A percentile compares a stretch with the other conserved stretches of the same genome.
Evolutionary conservation across 2,888 invertebrate species (phyloP).

Genomic region (Pseudococcus longispinus): DNA sequence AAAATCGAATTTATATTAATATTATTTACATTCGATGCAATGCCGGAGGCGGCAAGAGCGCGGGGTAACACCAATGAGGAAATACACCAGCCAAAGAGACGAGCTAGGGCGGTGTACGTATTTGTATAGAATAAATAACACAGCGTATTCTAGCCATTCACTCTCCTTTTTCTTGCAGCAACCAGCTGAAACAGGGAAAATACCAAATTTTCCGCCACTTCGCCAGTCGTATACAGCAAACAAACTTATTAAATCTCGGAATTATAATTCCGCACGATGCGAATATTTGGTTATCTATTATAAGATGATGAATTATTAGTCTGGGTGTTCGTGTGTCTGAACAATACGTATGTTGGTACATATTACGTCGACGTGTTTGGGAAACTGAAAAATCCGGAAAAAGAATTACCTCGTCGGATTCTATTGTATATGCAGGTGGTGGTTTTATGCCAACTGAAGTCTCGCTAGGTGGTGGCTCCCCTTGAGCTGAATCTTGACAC

Average conservation of each 20-base stretch:
- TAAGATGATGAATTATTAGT: background rate
- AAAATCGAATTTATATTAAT: background rate
- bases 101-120: background rate
- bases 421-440: conserved; percentile 60
- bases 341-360: too few species aligned
- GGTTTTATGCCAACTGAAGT: conserved; percentile 60
- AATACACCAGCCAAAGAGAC: background rate
- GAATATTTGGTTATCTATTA: background rate
- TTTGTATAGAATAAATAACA: background rate
- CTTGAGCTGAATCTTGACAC: conserved; percentile 66
- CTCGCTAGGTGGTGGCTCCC: conserved; percentile 70
- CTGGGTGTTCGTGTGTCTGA: too few species aligned
- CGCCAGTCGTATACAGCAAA: too few species aligned
- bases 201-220: background rate
- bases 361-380: background rate
- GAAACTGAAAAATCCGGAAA: background rate
- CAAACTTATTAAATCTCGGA: background rate
- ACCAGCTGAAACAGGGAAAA: background rate
- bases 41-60: background rate
- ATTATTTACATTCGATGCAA: background rate
- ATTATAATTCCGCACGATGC: background rate
- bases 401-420: conserved; percentile 63
- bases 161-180: background rate
- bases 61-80: background rate
- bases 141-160: too few species aligned